Evolutionary conservation across 2,797 vertebrate genomes (phyloP).

Genomic region (Pseudochromis fuscus): DNA sequence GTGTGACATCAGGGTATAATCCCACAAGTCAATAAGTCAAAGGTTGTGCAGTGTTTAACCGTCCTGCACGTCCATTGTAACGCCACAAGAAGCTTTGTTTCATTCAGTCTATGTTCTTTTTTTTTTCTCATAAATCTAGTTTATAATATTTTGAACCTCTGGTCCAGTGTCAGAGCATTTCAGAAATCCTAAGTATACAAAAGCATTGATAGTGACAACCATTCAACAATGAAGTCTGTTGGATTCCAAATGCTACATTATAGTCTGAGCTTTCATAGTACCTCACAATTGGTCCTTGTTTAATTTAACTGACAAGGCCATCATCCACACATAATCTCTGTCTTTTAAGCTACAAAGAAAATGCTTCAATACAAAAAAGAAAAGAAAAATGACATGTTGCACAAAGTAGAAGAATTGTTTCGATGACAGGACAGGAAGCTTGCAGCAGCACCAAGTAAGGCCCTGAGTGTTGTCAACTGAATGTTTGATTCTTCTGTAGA

Average conservation of each 20-base stretch:
- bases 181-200: constrained; percentile 31
- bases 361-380: constrained; percentile 57
- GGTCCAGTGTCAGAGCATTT: constrained; percentile 6
- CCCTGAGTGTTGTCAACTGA: constrained; percentile 67
- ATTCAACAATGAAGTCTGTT: constrained; percentile 8
- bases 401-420: constrained; percentile 41
- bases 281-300: constrained; percentile 16
- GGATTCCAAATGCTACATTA: constrained; percentile 1
- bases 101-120: neutral
- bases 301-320: constrained; percentile 39
- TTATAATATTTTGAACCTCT: constrained; percentile 6
- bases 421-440: constrained; percentile 56
- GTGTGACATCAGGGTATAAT: constrained; percentile 78
- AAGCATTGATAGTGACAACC: constrained; percentile 5
- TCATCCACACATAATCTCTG: constrained; percentile 32
- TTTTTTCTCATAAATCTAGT: neutral
- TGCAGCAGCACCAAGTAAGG: constrained; percentile 74
- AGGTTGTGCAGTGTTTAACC: constrained; percentile 58
- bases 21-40: constrained; percentile 78
- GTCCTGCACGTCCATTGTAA: constrained; percentile 38
- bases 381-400: constrained; percentile 38
- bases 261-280: neutral
- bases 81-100: constrained; percentile 27
- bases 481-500: constrained; percentile 44
- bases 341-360: constrained; percentile 41